phyloP scores from a whole-genome alignment of 1,140 invertebrate species.

The Araneus ventricosus region DNA sequence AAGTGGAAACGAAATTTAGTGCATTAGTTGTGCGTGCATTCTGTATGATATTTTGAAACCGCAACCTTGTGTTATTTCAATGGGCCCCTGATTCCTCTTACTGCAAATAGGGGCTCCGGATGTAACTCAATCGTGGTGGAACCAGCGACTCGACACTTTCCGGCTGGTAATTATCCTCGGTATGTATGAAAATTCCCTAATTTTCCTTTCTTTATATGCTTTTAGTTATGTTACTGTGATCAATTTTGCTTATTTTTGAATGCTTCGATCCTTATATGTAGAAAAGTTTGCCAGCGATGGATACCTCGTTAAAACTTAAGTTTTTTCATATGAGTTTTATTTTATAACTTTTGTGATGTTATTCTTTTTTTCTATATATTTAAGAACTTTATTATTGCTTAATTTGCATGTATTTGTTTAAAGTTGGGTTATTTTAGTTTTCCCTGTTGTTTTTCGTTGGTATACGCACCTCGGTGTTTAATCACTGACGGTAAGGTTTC shows the following conservation, averaged over 20 bases:
- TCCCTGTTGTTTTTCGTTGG: too few species aligned
- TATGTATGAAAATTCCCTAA: conserved; percentile 11
- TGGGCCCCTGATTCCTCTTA: not conserved
- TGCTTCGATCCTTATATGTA: not conserved
- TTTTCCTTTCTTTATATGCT: not conserved
- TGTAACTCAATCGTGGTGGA: not conserved
- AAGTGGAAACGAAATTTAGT: not conserved
- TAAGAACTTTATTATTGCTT: too few species aligned
- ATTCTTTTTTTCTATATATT: too few species aligned
- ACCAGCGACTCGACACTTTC: conserved; percentile 12
- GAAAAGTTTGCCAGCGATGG: not conserved
- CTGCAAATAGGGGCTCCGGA: conserved; percentile 28
- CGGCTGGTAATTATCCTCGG: conserved; percentile 30
- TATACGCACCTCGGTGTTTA: too few species aligned
- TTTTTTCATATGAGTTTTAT: too few species aligned
- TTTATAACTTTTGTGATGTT: too few species aligned
- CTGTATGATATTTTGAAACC: conserved; percentile 7
- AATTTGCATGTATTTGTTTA: too few species aligned
- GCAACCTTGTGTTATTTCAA: conserved; percentile 1
- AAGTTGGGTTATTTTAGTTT: too few species aligned
- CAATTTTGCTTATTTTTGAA: not conserved
- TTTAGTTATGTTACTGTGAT: not conserved
- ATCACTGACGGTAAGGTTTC: too few species aligned
- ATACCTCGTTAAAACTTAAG: too few species aligned
- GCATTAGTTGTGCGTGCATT: conserved; percentile 3